These are phyloP conservation scores for Alectura lathami DNA, from an alignment of 2,113 vertebrate genomes.

Conservation along the genomic window DNA sequence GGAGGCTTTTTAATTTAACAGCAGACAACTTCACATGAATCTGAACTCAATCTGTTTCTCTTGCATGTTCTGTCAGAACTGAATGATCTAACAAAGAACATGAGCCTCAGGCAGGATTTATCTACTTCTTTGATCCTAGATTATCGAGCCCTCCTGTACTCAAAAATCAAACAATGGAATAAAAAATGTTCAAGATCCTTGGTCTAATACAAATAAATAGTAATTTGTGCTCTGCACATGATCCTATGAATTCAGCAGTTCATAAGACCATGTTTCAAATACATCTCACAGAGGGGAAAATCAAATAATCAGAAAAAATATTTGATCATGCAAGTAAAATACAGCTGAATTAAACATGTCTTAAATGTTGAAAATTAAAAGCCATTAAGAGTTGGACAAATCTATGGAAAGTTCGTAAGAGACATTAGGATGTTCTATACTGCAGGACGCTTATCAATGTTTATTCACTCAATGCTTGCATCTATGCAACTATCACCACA, in stretches of 20 bases:
- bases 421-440: background rate
- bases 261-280: background rate
- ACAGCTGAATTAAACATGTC: background rate
- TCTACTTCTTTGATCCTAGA: background rate
- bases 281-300: background rate
- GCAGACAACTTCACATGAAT: background rate
- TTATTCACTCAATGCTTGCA: rapidly evolving
- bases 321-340: background rate
- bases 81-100: background rate
- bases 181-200: background rate
- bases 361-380: background rate
- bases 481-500: background rate
- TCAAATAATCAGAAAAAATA: background rate
- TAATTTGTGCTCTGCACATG: background rate
- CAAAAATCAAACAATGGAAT: background rate
- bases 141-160: rapidly evolving
- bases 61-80: background rate
- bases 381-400: background rate
- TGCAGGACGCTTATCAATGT: background rate
- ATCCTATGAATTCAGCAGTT: background rate
- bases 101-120: background rate
- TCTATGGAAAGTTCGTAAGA: background rate
- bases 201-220: background rate
- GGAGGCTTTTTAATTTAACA: background rate
- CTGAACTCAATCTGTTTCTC: background rate